Percentiles rank a stretch among this genome's conserved stretches.
phyloP scores from a whole-genome alignment of 2,888 invertebrate genomes.

The Agonum fuliginosum region DNA sequence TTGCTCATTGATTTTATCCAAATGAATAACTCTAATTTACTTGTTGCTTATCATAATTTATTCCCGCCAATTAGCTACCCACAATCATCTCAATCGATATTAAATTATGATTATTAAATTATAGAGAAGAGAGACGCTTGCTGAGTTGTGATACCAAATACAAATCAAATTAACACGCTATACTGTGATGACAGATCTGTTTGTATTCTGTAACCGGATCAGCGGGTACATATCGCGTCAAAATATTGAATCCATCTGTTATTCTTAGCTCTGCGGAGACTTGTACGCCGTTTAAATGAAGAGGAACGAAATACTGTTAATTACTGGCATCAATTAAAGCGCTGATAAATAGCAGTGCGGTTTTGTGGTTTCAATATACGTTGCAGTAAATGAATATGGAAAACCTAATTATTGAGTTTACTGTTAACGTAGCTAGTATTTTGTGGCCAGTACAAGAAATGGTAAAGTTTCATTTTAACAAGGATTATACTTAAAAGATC shows the following conservation, averaged over 20 bases:
- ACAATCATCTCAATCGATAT: neutral
- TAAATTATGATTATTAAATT: conserved; percentile 3
- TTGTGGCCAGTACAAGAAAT: neutral
- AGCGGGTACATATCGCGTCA: neutral
- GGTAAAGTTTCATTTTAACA: too few relatives aligned
- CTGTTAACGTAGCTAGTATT: too few relatives aligned
- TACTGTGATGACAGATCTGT: neutral
- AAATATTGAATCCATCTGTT: neutral
- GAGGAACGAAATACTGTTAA: too few relatives aligned
- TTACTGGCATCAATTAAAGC: neutral
- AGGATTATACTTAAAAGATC: too few relatives aligned
- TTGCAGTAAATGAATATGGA: too few relatives aligned
- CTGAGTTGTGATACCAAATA: neutral
- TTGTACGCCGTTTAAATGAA: neutral
- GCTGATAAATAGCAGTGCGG: neutral
- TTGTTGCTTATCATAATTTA: neutral
- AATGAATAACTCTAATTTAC: neutral
- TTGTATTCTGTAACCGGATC: neutral
- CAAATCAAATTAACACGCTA: neutral
- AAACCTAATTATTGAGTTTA: neutral
- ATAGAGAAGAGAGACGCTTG: neutral
- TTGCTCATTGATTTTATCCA: too few relatives aligned
- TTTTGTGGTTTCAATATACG: too few relatives aligned
- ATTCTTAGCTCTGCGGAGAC: too few relatives aligned
- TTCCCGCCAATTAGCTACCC: neutral